phyloP scores from a whole-genome alignment of 2,113 vertebrate genomes.

The Cinclus mexicanus region DNA sequence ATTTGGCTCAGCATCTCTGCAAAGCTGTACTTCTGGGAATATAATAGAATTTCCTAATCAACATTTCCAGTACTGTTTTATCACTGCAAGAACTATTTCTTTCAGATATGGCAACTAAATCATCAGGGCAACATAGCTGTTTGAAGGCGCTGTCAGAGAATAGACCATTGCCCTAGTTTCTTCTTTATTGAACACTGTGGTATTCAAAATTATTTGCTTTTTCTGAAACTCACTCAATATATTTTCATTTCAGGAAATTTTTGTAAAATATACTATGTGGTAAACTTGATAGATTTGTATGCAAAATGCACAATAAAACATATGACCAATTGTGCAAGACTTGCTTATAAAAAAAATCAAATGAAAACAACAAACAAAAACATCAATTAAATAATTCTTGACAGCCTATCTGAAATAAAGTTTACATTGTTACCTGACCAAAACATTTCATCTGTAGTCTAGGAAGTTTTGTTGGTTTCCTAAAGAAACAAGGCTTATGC shows the following conservation, averaged over 20 bases:
- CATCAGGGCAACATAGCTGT: neutral
- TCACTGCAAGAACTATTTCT: neutral
- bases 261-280: neutral
- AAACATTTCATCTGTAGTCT: neutral
- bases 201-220: neutral
- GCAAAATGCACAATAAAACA: neutral
- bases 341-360: neutral
- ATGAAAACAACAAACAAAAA: neutral
- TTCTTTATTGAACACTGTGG: neutral
- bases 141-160: neutral
- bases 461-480: neutral
- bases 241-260: neutral
- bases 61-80: neutral
- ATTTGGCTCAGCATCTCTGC: neutral
- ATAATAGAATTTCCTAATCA: neutral
- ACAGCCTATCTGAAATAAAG: neutral
- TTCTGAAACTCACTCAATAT: neutral
- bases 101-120: neutral
- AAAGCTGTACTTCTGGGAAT: slow-evolving; percentile 36
- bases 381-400: neutral
- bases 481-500: neutral
- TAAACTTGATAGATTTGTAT: neutral
- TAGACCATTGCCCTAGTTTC: neutral
- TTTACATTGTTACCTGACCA: neutral
- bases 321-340: neutral